Conservation (phyloP, 1,140 invertebrate genomes). For the Tetranychus cinnabarinus region DNA sequence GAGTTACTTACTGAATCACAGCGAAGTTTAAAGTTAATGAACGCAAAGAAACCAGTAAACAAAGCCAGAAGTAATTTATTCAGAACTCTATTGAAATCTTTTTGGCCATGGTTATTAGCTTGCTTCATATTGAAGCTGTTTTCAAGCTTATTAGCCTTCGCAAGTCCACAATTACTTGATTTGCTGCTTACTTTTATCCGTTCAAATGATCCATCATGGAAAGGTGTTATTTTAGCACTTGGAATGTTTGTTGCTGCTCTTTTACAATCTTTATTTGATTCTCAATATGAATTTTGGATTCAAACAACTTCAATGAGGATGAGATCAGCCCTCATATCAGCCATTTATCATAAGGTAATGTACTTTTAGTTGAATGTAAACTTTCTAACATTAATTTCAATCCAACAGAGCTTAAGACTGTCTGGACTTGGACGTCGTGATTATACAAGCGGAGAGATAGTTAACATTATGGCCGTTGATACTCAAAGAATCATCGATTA, state of each 20-base stretch:
- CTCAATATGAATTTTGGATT: constrained; percentile 74
- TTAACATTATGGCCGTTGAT: constrained; percentile 32
- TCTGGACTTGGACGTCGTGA: constrained; percentile 13
- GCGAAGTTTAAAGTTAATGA: background rate
- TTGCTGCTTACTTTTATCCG: constrained; percentile 14
- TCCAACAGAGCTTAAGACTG: constrained; percentile 9
- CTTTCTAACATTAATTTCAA: too few relatives aligned
- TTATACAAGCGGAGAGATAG: constrained; percentile 32
- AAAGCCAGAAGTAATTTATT: constrained; percentile 14
- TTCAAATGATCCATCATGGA: constrained; percentile 4
- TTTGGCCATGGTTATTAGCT: constrained; percentile 42
- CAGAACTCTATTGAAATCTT: constrained; percentile 32
- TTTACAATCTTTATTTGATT: constrained; percentile 34
- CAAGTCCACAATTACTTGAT: constrained; percentile 39
- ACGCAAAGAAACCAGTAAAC: background rate
- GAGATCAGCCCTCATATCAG: constrained; percentile 66
- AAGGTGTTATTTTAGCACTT: constrained; percentile 2
- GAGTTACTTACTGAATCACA: too few relatives aligned
- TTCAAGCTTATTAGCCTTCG: constrained; percentile 61
- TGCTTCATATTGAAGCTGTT: constrained; percentile 47
- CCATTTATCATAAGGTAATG: constrained; percentile 66
- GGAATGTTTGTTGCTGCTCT: constrained; percentile 11
- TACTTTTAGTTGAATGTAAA: background rate
- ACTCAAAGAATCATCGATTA: constrained; percentile 14
- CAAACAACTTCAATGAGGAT: constrained; percentile 72